These are phyloP conservation scores for Plecotus auritus DNA, from an alignment of 2,113 vertebrate species.

Conservation along the genomic window DNA sequence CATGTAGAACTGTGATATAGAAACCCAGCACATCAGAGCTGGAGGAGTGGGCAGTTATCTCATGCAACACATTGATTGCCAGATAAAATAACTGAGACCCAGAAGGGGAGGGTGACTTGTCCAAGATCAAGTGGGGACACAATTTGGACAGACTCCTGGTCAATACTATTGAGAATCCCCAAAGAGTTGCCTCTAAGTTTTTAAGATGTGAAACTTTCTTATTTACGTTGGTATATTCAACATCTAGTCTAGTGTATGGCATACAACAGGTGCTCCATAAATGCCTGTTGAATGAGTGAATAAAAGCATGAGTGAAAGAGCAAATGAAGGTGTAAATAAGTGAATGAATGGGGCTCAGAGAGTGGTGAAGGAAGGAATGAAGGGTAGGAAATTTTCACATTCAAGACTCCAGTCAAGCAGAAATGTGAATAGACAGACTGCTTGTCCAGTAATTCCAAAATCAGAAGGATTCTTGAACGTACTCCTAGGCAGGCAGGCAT, in stretches of 20 bases:
- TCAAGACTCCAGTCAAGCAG: background rate
- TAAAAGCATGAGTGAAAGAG: background rate
- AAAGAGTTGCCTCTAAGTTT: background rate
- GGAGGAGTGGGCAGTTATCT: background rate
- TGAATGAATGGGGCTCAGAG: background rate
- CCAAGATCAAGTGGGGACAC: background rate
- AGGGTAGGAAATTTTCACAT: background rate
- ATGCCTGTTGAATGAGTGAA: background rate
- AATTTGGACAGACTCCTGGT: background rate
- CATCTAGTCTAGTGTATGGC: too few species aligned
- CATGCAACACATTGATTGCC: background rate
- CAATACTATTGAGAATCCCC: background rate
- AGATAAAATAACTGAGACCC: background rate
- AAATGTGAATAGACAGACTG: background rate
- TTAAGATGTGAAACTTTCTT: background rate
- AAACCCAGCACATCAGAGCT: background rate
- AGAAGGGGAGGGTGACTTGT: fast-evolving
- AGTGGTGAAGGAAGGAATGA: background rate
- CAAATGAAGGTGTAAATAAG: background rate
- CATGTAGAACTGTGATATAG: background rate
- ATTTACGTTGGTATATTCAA: background rate
- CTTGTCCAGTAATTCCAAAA: background rate
- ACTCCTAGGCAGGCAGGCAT: background rate
- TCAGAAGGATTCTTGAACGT: background rate
- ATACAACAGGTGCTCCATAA: background rate